phyloP scores from a whole-genome alignment of 1,140 invertebrate genomes.

The Rhizoglyphus robini region DNA sequence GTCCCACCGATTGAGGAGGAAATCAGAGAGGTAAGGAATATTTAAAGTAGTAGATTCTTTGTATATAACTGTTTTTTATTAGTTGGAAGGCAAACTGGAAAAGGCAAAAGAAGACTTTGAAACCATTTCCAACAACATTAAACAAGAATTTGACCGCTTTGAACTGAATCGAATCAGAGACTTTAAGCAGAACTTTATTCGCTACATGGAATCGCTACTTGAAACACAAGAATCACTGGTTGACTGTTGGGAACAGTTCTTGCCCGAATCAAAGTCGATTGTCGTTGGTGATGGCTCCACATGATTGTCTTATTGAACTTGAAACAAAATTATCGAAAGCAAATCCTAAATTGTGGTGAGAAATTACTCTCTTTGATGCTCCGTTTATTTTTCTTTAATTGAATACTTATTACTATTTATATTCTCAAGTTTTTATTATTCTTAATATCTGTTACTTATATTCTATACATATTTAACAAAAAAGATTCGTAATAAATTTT shows the following conservation, averaged over 20 bases:
- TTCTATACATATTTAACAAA: too few relatives aligned
- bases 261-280: slow-evolving; percentile 37
- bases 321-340: too few relatives aligned
- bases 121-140: slow-evolving; percentile 86
- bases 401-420: too few relatives aligned
- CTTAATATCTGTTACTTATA: too few relatives aligned
- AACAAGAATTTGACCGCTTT: slow-evolving; percentile 85
- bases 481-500: not conserved
- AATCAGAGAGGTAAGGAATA: slow-evolving; percentile 61
- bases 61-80: slow-evolving; percentile 23
- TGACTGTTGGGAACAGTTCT: slow-evolving; percentile 43
- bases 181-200: slow-evolving; percentile 73
- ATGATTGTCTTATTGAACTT: too few relatives aligned
- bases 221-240: slow-evolving; percentile 70
- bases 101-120: slow-evolving; percentile 92
- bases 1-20: slow-evolving; percentile 73
- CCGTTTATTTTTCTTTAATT: too few relatives aligned
- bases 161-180: slow-evolving; percentile 74
- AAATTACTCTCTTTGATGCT: too few relatives aligned
- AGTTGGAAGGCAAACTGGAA: slow-evolving; percentile 92
- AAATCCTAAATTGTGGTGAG: too few relatives aligned
- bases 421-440: too few relatives aligned
- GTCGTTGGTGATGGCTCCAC: too few relatives aligned
- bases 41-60: not conserved
- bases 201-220: slow-evolving; percentile 85